A percentile compares a stretch with the other conserved stretches of the same genome.
phyloP scores from a whole-genome alignment of 1,140 invertebrate species.

The Drosophila bipectinata region DNA sequence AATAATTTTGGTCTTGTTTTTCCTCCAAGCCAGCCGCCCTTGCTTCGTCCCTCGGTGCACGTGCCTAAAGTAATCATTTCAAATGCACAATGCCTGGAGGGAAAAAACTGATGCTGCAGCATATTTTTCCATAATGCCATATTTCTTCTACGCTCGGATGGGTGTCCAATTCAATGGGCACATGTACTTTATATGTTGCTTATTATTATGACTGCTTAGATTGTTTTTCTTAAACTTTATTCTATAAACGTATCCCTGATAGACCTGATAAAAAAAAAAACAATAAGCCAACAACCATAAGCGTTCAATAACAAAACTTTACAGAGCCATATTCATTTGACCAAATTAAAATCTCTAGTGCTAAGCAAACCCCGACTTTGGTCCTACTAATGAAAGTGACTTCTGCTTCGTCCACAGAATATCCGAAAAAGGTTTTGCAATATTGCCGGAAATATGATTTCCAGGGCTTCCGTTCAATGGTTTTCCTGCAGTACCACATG shows the following conservation, averaged over 20 bases:
- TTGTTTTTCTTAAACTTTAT: background rate
- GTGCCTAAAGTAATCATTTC: constrained; percentile 63
- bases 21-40: background rate
- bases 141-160: constrained; percentile 28
- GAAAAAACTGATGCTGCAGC: constrained; percentile 19
- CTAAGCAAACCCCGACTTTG: constrained; percentile 14
- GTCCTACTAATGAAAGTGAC: background rate
- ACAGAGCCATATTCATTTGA: constrained; percentile 1
- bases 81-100: constrained; percentile 65
- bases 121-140: constrained; percentile 43
- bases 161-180: constrained; percentile 6
- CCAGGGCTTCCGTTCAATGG: constrained; percentile 75
- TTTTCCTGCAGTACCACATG: constrained; percentile 78
- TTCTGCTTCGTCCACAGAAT: constrained; percentile 45
- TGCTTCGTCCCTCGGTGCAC: background rate
- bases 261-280: no score
- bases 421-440: constrained; percentile 77
- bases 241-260: background rate
- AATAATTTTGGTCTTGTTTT: constrained; percentile 61
- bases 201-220: constrained; percentile 3
- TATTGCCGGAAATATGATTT: constrained; percentile 82
- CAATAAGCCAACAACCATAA: background rate
- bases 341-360: constrained; percentile 11
- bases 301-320: constrained; percentile 2
- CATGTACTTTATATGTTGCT: constrained; percentile 3